Evolutionary conservation across 2,113 vertebrate species (phyloP).

Genomic region (Alosa alosa): DNA sequence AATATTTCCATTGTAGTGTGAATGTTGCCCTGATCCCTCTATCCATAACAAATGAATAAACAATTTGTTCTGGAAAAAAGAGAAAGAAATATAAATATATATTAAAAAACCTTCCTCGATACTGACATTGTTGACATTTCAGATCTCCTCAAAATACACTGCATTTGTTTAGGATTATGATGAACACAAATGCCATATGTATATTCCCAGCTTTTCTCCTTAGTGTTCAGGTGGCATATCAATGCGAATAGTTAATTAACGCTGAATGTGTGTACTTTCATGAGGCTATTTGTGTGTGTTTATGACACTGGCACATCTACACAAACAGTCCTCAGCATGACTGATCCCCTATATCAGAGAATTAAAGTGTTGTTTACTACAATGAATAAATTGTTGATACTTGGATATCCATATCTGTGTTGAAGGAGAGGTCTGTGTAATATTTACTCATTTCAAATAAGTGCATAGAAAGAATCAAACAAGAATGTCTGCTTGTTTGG

Average conservation of each 20-base stretch:
- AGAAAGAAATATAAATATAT: background rate
- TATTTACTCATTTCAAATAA: constrained; percentile 33
- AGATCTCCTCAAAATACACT: background rate
- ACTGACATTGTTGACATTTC: constrained; percentile 8
- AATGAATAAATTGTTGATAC: constrained; percentile 24
- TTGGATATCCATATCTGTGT: constrained; percentile 34
- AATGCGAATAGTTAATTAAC: constrained; percentile 26
- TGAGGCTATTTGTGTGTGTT: constrained; percentile 3
- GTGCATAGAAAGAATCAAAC: constrained; percentile 11
- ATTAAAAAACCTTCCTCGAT: background rate
- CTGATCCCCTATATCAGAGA: constrained; percentile 15
- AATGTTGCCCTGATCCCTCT: background rate
- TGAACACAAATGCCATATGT: background rate
- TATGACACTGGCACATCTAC: constrained; percentile 9
- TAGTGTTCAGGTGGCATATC: constrained; percentile 6
- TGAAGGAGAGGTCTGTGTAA: constrained; percentile 21
- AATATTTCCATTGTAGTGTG: background rate
- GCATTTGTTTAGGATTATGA: constrained; percentile 1
- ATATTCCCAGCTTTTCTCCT: background rate
- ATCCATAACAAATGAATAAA: background rate
- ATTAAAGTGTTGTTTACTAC: constrained; percentile 38
- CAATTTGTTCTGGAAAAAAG: background rate
- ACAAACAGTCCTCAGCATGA: constrained; percentile 14
- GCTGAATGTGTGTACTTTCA: constrained; percentile 28
- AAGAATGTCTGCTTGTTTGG: constrained; percentile 15